Evolutionary conservation across 2,888 invertebrate genomes (phyloP), one percentile per base, ranked within the genome.

Genomic region (Campoletis raptor): DNA sequence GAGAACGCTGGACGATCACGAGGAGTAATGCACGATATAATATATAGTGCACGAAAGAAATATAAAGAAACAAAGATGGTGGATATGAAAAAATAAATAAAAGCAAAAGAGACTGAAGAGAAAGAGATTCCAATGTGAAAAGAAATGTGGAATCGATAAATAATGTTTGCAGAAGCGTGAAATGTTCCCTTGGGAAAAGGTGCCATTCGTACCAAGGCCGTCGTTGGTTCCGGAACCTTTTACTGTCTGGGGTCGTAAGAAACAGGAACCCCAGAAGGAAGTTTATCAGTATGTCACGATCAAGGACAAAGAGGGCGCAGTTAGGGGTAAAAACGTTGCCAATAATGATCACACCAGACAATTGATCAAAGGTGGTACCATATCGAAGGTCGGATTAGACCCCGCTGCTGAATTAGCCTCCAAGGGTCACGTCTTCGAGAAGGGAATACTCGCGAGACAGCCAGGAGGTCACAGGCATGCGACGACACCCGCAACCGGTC

Each of bases 151-250:
- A 80, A 78, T 80, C 78, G 79, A 76, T 61, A 83, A 87, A 88
- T 85, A 90, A 87, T 92, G 91, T 95, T 96, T 96, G 95, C 96
- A 97, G 97, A 97, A 96, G 95, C 96, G 96, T 94, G 95, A 95
- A 92, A 95, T 96, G 94, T 97, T 97, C 93, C 97, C 98, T 93
- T 98, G 98, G 98, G 97, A 98, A 95, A 97, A 97, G 96, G 97
- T 97, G 95, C 98, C 98, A 92, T 97, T 96, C 95, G 98, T 98
- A 92, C 97, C 98, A 91, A 96, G 98, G 90, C 98, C 98, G 92
- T 97, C 97, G 93, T 96, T 97, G 94, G 97, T 98, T 91, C 96
- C 97, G 90, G 97, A 97, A 94, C 98, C 98, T 89, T 96, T 97
- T 94, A 98, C 98, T 90, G 98, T 97, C 89, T 98, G 97, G 95